Conservation (phyloP, 2,888 invertebrate species). For the Lycia hirtaria region DNA sequence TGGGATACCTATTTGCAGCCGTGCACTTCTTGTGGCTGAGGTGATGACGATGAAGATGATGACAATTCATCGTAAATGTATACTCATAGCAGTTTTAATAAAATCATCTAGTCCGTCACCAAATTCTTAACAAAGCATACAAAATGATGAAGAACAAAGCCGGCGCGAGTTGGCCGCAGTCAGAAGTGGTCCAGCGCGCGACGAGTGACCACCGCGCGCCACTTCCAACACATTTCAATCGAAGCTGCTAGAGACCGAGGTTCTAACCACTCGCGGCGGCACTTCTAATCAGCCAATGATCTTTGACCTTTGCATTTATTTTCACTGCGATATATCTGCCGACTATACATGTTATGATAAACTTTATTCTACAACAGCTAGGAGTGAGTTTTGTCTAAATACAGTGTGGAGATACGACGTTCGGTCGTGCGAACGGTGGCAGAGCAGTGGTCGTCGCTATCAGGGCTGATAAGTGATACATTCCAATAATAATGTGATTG, state of each 20-base stretch:
- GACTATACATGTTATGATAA: slow-evolving; percentile 33
- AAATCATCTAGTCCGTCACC: no score
- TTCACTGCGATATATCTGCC: slow-evolving; percentile 43
- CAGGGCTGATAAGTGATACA: slow-evolving; percentile 74
- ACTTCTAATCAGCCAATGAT: slow-evolving; percentile 74
- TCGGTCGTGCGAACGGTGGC: slow-evolving; percentile 40
- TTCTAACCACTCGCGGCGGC: slow-evolving; percentile 62
- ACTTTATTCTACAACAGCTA: slow-evolving; percentile 36
- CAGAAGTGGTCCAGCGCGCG: not conserved
- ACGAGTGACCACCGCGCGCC: not conserved
- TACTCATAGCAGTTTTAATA: no score
- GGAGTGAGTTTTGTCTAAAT: slow-evolving; percentile 44
- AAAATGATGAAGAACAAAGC: no score
- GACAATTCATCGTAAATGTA: no score
- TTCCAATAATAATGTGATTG: slow-evolving; percentile 72
- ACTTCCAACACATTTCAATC: not conserved
- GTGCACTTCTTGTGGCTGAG: no score
- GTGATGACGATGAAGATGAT: no score
- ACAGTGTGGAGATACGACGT: slow-evolving; percentile 47
- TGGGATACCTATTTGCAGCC: no score
- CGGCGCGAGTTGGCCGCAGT: no score
- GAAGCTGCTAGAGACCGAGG: slow-evolving; percentile 1
- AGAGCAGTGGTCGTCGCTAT: slow-evolving; percentile 72
- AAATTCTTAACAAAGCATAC: no score
- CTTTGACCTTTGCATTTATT: slow-evolving; percentile 71